Base-by-base conservation (phyloP, 35 echinoderm and acorn worm species). In the Apostichopus japonicus region DNA sequence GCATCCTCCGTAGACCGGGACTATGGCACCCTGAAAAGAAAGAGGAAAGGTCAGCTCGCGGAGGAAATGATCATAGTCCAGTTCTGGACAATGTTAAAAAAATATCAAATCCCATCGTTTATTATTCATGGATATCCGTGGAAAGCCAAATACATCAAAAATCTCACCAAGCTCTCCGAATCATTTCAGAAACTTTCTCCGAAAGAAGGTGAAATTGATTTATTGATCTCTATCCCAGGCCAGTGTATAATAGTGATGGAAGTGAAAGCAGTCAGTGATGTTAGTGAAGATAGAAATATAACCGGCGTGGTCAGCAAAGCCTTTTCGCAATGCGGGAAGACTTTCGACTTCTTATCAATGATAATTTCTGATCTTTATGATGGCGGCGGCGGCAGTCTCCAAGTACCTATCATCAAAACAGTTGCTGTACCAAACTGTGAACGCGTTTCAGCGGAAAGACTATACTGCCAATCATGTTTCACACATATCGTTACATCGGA, bases 101-200 rank as follows among this genome's bases (percentile, higher is more conserved):
- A 67, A 88, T 67, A 88, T 59, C 23, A 88, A 10, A 23, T 88
- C 27, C 57, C 86, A 63, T 88, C 86, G 16, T 88, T 88, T 62
- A 67, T 88, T 51, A 88, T 88, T 72, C 56, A 88, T 88, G 86
- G 86, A 67, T 88, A 88, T 72, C 57, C 19, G 11, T 88, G 86
- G 86, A 23, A 67, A 88, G 54, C 86, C 19, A 55, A 67, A 23
- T 88, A 23, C 25, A 27, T 88, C 15, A 67, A 67, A 14, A 59
- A 59, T 59, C 15, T 88, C 16, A 65, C 0, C 4, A 72, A 88
- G 21, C 15, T 72, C 4, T 17, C 24, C 56, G 56, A 63, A 24
- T 17, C 23, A 16, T 44, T 63, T 72, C 24, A 67, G 23, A 33
- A 65, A 61, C 54, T 62, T 67, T 13, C 54, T 52, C 16, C 16